Evolutionary conservation across 2,888 invertebrate genomes (phyloP), one percentile per base, ranked within the genome.

Genomic region (Plebejus argus): DNA sequence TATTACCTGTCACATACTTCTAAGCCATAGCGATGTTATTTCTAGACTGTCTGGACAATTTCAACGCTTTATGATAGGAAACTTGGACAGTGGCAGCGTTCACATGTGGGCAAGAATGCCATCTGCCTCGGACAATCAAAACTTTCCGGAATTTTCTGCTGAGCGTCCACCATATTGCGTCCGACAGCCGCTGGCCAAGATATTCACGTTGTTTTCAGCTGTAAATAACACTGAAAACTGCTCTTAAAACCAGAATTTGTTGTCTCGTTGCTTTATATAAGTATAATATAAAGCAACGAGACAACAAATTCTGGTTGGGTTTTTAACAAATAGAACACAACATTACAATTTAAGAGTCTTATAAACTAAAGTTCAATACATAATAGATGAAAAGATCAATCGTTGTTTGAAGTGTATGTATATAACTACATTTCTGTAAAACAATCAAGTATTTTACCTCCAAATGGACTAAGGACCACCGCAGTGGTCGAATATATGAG

Each of bases 121-220:
- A 91, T 89, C 92, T 94, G 94, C 90, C 90, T 87, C 87, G 90
- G 91, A 93, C 94, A 94, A 94, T 94, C 94, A 93, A 94, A 94
- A 94, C 94, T 94, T 94, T 90, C 87, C 87, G 86, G 85, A 91
- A 93, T 93, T 93, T 94, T 93, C 93, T 93, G 92, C 89, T 93
- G 88, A 90, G 87, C 88, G 90, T 91, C 91, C 89, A 88, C 85
- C 83, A 86, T 87, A 89, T 89, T 91, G 90, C 87, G 82, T 82
- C 82, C 86, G 90, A 90, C 90, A 88, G 88, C 82, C 58, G 81
- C 79, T 79, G 79, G 79, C 81, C 82, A 81, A 80, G 82, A 81
- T 81, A 79, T 58, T 80, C 66, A 66, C 66, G 86, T 86, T 86
- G 86, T 84, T 84, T 86, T 86, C 86, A 71, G 12, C 71, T 71